A percentile compares a stretch with the other conserved stretches of the same genome.
Evolutionary conservation across 1,140 invertebrate species (phyloP).

Genomic region (Listronotus bonariensis): DNA sequence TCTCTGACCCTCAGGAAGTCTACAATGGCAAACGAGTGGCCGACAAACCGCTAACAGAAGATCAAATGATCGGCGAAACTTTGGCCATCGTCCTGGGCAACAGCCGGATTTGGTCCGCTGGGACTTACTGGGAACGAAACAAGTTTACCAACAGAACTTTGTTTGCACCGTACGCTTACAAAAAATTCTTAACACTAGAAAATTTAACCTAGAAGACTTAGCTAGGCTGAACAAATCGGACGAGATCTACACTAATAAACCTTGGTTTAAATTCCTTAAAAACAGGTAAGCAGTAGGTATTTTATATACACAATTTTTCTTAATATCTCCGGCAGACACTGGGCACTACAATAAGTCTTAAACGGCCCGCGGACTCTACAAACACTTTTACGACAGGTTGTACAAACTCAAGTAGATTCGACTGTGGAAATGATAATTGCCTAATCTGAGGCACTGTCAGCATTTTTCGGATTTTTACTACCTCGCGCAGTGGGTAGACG

Average conservation of each 20-base stretch:
- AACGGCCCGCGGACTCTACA: too few relatives aligned
- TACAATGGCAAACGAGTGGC: constrained; percentile 90
- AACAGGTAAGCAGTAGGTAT: too few relatives aligned
- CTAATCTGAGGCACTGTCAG: too few relatives aligned
- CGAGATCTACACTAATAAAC: constrained; percentile 81
- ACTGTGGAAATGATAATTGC: too few relatives aligned
- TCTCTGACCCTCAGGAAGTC: constrained; percentile 91
- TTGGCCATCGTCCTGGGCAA: constrained; percentile 89
- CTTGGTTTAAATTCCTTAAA: constrained; percentile 87
- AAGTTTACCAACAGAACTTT: constrained; percentile 91
- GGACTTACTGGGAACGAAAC: constrained; percentile 93
- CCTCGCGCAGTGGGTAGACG: too few relatives aligned
- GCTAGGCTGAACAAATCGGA: constrained; percentile 78
- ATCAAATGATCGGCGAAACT: constrained; percentile 94
- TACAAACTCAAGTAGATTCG: too few relatives aligned
- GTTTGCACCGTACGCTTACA: constrained; percentile 95
- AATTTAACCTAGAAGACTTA: constrained; percentile 87
- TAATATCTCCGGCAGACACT: too few relatives aligned
- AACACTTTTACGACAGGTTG: too few relatives aligned
- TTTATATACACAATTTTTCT: too few relatives aligned
- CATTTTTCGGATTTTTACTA: too few relatives aligned
- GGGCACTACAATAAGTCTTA: too few relatives aligned
- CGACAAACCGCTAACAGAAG: constrained; percentile 86
- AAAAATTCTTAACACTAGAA: constrained; percentile 80
- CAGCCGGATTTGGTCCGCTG: constrained; percentile 88